Evolutionary conservation across 2,113 vertebrate species (phyloP).

Genomic region (Cebidichthys violaceus): DNA sequence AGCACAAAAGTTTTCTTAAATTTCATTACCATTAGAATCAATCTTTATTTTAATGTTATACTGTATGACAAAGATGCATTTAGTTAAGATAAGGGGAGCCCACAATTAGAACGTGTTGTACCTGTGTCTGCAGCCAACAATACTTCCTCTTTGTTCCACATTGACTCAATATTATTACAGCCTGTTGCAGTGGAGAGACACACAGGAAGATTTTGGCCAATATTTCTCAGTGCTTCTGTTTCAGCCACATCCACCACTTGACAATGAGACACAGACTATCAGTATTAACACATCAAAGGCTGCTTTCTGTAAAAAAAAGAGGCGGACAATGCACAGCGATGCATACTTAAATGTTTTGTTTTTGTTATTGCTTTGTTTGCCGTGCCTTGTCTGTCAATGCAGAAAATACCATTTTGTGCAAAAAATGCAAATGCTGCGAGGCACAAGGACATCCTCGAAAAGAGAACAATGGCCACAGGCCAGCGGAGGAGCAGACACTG

Average conservation of each 20-base stretch:
- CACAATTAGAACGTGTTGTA: constrained; percentile 15
- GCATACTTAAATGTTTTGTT: constrained; percentile 91
- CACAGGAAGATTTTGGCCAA: constrained; percentile 48
- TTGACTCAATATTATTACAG: constrained; percentile 35
- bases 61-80: background rate
- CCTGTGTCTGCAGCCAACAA: constrained; percentile 23
- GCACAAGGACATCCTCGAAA: constrained; percentile 87
- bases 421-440: constrained; percentile 88
- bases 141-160: constrained; percentile 36
- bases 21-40: constrained; percentile 21
- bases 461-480: constrained; percentile 84
- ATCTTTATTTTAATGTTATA: constrained; percentile 7
- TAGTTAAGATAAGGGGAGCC: background rate
- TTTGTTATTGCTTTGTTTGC: constrained; percentile 78
- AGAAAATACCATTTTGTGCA: constrained; percentile 91
- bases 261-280: constrained; percentile 85
- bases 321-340: constrained; percentile 81
- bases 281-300: constrained; percentile 96
- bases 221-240: constrained; percentile 54
- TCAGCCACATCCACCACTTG: constrained; percentile 83
- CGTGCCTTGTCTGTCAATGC: constrained; percentile 86
- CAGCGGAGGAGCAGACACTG: constrained; percentile 75
- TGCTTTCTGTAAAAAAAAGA: constrained; percentile 82
- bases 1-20: constrained; percentile 20
- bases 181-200: constrained; percentile 39